Evolutionary conservation across 1,140 invertebrate genomes (phyloP), one percentile per base, ranked within the genome.

Genomic region (Stegodyphus mimosarum): DNA sequence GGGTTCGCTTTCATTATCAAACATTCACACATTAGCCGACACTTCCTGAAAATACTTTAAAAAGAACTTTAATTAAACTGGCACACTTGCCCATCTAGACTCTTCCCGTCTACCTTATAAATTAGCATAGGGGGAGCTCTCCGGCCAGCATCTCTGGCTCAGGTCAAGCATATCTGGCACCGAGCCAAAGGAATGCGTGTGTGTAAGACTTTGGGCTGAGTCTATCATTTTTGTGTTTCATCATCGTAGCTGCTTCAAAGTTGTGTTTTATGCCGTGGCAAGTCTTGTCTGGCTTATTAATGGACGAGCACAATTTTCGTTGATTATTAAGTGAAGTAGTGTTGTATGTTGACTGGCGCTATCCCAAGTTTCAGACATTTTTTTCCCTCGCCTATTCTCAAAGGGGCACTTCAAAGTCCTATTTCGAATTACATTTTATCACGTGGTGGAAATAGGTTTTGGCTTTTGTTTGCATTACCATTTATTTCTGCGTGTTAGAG

Each of bases 281-380:
- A 71, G 17, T n/a, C 78, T 11, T 80, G 78, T 80, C 78, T 49
- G 52, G 66, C 67, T 80, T 80, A 80, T 80, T 80, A 80, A 80
- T 80, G 78, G 64, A 66, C 6, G 7, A 53, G 51, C 5, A 15
- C 66, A 11, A 15, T 60, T 60, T 60, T 60, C 55, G 15, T 15
- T 60, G 55, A 60, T 60, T 64, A 80, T 80, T 80, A 80, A 71
- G 64, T 33, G 17, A 7, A 80, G 67, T 60, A 63, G 9, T 7
- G 60, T 18, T 63, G 15, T 50, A 55, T 1, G 33, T 15, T 17
- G 5, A 70, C 69, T 80, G 78, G 78, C 67, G 70, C 63, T 50
- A 18, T 11, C 52, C 78, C 78, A 80, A 80, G 7, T 70, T 76
- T 60, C 15, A 60, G 9, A 4, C 55, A 60, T 60, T 60, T 60